phyloP scores from a whole-genome alignment of 2,888 invertebrate genomes.

The Andrena praecox region DNA sequence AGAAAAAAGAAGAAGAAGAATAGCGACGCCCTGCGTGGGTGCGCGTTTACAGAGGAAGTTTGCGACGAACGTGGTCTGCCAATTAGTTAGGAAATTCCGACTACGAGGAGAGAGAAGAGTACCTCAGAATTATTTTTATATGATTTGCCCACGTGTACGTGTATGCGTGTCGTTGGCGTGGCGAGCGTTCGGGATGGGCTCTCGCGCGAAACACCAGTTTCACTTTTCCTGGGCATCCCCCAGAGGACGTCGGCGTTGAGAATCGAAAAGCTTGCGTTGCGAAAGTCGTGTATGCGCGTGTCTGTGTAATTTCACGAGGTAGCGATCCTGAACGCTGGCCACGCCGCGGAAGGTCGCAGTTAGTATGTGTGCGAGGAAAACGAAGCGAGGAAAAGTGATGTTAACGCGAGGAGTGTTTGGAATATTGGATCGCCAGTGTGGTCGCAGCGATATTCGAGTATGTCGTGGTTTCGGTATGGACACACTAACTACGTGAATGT shows the following conservation, averaged over 20 bases:
- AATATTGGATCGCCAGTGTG: slow-evolving; percentile 23
- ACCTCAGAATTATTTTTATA: slow-evolving; percentile 77
- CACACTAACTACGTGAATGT: slow-evolving; percentile 78
- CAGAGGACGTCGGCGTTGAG: not conserved
- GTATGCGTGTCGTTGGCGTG: slow-evolving; percentile 41
- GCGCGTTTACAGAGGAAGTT: not conserved
- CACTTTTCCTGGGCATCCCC: not conserved
- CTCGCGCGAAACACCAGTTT: not conserved
- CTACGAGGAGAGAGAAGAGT: slow-evolving; percentile 51
- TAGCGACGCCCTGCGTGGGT: not conserved
- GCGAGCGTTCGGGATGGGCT: slow-evolving; percentile 27
- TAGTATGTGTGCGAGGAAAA: slow-evolving; percentile 43
- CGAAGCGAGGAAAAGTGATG: not conserved
- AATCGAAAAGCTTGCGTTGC: slow-evolving; percentile 2
- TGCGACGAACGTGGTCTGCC: slow-evolving; percentile 63
- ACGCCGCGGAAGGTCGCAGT: slow-evolving; percentile 17
- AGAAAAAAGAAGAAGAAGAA: not conserved
- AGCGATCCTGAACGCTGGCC: slow-evolving; percentile 31
- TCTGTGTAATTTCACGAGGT: not conserved
- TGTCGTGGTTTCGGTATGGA: slow-evolving; percentile 76
- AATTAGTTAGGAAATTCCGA: slow-evolving; percentile 69
- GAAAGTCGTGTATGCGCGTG: not conserved
- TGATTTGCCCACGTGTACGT: slow-evolving; percentile 73
- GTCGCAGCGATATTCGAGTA: slow-evolving; percentile 49
- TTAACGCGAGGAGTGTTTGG: slow-evolving; percentile 32